A percentile compares a stretch with the other conserved stretches of the same genome.
Conservation (phyloP, 2,113 vertebrate species). For the Puma concolor region DNA sequence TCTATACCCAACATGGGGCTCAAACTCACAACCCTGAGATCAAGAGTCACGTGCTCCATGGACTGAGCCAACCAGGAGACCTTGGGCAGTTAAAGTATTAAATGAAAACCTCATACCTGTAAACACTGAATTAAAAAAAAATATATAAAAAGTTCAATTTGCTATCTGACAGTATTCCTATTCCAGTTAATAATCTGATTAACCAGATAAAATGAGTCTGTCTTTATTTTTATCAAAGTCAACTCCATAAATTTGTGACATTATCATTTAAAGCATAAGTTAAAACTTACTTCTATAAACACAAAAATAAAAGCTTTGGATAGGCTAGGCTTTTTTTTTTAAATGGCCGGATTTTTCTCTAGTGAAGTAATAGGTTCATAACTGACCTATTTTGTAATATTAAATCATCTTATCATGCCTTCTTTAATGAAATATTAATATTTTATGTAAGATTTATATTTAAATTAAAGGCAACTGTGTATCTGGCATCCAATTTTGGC, state of each 20-base stretch:
- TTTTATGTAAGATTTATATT: slow-evolving; percentile 47
- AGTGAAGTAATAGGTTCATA: not conserved
- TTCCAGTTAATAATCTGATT: slow-evolving; percentile 14
- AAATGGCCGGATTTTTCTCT: slow-evolving; percentile 39
- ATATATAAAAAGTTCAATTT: not conserved
- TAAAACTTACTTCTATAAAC: slow-evolving; percentile 29
- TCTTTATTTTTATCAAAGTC: slow-evolving; percentile 17
- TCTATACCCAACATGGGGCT: not conserved
- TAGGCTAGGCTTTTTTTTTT: not conserved
- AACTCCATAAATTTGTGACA: not conserved
- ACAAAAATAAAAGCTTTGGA: not conserved
- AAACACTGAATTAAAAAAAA: slow-evolving; percentile 22
- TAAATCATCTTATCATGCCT: not conserved
- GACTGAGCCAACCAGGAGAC: not conserved
- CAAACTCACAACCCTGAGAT: not conserved
- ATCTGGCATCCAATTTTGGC: not conserved
- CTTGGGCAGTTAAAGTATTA: not conserved
- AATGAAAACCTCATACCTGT: not conserved
- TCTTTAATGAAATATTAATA: slow-evolving; percentile 27
- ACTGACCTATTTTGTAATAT: slow-evolving; percentile 45
- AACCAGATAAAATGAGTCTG: not conserved
- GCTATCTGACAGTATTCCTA: not conserved
- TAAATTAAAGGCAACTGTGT: slow-evolving; percentile 39
- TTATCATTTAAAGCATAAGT: not conserved
- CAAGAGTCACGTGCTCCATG: not conserved